A percentile compares a stretch with the other conserved stretches of the same genome.
phyloP scores from a whole-genome alignment of 2,113 vertebrate species.

The Camelus bactrianus region DNA sequence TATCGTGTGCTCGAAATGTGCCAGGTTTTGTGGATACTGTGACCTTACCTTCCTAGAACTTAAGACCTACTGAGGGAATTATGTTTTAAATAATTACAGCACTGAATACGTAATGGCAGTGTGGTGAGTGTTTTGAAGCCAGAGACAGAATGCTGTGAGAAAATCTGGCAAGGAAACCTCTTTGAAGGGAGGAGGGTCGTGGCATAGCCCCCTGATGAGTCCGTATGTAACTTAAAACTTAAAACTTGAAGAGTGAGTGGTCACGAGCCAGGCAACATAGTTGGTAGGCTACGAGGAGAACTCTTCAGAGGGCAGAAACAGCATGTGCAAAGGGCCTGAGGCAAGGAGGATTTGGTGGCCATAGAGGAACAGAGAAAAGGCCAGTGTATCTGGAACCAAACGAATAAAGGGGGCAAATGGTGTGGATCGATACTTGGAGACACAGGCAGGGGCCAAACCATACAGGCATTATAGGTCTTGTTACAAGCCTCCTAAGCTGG shows the following conservation, averaged over 20 bases:
- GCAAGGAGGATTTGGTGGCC: background rate
- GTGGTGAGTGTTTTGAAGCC: background rate
- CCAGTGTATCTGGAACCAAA: background rate
- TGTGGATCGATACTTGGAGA: background rate
- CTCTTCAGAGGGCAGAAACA: background rate
- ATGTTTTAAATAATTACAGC: background rate
- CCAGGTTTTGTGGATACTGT: background rate
- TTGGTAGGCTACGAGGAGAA: background rate
- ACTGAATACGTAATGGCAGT: background rate
- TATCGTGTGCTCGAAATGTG: background rate
- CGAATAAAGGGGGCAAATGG: fast-evolving
- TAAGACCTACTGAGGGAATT: background rate
- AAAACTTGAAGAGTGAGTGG: background rate
- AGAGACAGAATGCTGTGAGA: background rate
- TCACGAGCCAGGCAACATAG: background rate
- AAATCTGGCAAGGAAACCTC: background rate
- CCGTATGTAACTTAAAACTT: background rate
- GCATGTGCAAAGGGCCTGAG: background rate
- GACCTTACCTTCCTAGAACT: background rate
- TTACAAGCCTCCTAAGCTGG: background rate
- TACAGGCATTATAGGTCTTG: fast-evolving
- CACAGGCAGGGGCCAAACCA: background rate
- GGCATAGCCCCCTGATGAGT: background rate
- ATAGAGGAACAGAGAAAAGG: background rate
- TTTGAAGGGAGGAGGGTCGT: background rate